Base-by-base conservation (phyloP, 2,797 vertebrate species). In the Cetoscarus ocellatus region DNA sequence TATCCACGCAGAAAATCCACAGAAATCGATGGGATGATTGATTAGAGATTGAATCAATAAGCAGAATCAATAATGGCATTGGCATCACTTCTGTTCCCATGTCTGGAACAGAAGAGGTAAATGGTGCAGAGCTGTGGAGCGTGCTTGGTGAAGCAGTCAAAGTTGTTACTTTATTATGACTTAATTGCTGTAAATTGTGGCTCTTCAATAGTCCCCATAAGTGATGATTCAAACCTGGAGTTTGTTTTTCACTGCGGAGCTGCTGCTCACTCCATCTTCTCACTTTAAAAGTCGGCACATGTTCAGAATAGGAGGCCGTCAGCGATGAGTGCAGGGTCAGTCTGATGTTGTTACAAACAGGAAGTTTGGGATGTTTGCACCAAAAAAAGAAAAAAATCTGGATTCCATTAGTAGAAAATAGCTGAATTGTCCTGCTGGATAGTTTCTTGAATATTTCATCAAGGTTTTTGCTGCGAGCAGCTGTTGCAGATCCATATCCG, bases 361-460 rank as follows among this genome's bases (percentile, higher is more conserved):
- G 83, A 86, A 62, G 76, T 83, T 80, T 68, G 68, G 52, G 56
- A 77, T 75, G 61, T 77, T 56, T 9, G 17, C 1, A 44, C 11
- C 17, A 27, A 1, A 27, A 19, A 10, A 10, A 51, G 13, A 34
- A 35, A 64, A 54, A 75, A 75, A 79, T 83, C 60, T 79, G 73
- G 68, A 80, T 80, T 80, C 63, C 63, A 78, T 84, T 75, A 80
- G 35, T 84, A 54, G 66, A 68, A 85, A 82, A 77, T 51, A 72
- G 60, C 51, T 53, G 73, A 81, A 72, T 64, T 68, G 65, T 86
- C 66, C 68, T 75, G 67, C 61, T 54, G 80, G 71, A 82, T 73
- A 49, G 52, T 84, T 67, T 56, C 35, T 73, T 82, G 43, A 84
- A 78, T 86, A 77, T 85, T 78, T 86, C 58, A 85, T 83, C 67